Conservation (phyloP, 2,113 vertebrate species). For the Tyto alba region DNA sequence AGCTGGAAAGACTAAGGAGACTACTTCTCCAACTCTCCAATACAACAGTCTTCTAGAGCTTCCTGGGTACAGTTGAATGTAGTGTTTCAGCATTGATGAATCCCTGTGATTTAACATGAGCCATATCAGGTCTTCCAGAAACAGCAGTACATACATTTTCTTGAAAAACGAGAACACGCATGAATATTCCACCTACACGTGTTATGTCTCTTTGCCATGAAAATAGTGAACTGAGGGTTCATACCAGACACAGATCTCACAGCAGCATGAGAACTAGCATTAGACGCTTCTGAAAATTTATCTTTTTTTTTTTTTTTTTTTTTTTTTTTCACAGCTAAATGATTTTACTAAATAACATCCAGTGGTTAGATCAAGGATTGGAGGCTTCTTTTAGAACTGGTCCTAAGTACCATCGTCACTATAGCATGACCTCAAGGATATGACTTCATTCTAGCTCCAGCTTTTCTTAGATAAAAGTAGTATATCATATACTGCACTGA, state of each 20-base stretch:
- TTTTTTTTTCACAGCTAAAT: not conserved
- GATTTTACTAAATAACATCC: not conserved
- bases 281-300: not conserved
- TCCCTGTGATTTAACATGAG: not conserved
- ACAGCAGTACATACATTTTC: not conserved
- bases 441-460: not conserved
- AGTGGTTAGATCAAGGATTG: not conserved
- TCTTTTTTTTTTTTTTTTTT: not conserved
- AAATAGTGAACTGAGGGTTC: not conserved
- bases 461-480: not conserved
- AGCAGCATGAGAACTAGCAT: not conserved
- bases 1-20: not conserved
- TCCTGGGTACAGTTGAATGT: not conserved
- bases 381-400: not conserved
- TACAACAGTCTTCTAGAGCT: rapidly evolving
- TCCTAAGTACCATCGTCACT: not conserved
- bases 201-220: not conserved
- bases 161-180: not conserved
- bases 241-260: not conserved
- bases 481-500: not conserved
- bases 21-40: not conserved
- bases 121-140: not conserved
- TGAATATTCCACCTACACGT: slow-evolving; percentile 14
- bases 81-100: not conserved
- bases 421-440: not conserved